Base-by-base conservation (phyloP, 2,113 vertebrate species). In the Cathartes aura region DNA sequence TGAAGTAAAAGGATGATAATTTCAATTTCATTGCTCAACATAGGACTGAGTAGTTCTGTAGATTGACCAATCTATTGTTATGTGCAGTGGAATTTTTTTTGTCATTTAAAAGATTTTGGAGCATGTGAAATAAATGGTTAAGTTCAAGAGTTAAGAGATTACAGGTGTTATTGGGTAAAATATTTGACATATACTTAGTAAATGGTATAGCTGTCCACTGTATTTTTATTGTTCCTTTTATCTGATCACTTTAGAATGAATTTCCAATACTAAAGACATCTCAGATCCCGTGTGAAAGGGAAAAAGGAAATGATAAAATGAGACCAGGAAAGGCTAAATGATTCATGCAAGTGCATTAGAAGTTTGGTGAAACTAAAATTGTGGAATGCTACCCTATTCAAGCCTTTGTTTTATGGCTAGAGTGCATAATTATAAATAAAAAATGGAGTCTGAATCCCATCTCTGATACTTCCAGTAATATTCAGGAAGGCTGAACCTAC, bases 101-200 rank as follows among this genome's bases (percentile, higher is more conserved):
- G 5, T 4, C 19, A 58, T 83, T 48, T 56, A 29, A 34, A 71
- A 64, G 30, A 50, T 58, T 81, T 81, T 90, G 23, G n/a, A 60
- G 50, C 32, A 5, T 68, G 22, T 38, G 23, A 68, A 84, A 32
- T 73, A 67, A 76, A 58, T 63, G 30, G 6, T 24, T 55, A 38
- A 24, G 38, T 82, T 66, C 3, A 60, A 18, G 47, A 50, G 6
- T 66, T 72, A 16, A 16, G 22, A 63, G 15, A 50, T 50, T 73
- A 4, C 27, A 40, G n/a, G 17, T 0, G 2, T 63, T 62, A 38
- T 16, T 2, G 3, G 11, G 8, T 87, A 42, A 53, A 89, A n/a
- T 84, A 64, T 34, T 81, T 84, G 38, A 60, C 16, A 4, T 45
- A 12, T 36, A 23, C 13, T 30, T 71, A 66, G 53, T 42, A 67